Evolutionary conservation across 2,113 vertebrate genomes (phyloP).

Genomic region (Marmota flaviventris): DNA sequence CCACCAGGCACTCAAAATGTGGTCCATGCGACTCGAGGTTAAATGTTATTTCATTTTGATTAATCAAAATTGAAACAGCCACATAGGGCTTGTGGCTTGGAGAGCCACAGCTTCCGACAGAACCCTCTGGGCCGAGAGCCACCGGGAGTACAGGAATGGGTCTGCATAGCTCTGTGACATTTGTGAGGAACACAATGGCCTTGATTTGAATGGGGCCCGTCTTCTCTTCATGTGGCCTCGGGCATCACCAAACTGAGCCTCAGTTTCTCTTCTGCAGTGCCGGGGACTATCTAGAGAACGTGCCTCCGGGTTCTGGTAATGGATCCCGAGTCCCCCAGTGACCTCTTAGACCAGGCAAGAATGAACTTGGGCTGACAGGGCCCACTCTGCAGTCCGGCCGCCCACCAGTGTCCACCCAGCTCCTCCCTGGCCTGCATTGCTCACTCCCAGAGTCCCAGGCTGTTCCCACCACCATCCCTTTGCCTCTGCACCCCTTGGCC

Average conservation of each 20-base stretch:
- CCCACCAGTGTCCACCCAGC: background rate
- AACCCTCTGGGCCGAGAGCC: background rate
- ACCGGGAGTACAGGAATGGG: rapidly evolving
- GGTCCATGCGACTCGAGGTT: background rate
- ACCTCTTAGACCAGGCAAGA: background rate
- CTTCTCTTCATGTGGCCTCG: background rate
- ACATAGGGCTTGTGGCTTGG: background rate
- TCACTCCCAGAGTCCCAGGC: background rate
- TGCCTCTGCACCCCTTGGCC: background rate
- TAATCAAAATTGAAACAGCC: background rate
- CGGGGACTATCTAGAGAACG: too few species aligned
- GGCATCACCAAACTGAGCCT: background rate
- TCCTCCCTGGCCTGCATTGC: background rate
- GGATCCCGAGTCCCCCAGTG: background rate
- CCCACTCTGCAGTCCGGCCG: rapidly evolving
- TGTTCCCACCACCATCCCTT: rapidly evolving
- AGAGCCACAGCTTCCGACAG: background rate
- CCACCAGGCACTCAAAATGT: rapidly evolving
- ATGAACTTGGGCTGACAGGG: rapidly evolving
- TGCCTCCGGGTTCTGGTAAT: background rate
- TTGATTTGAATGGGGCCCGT: rapidly evolving
- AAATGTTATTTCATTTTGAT: background rate
- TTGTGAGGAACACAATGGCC: background rate
- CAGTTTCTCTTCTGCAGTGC: background rate
- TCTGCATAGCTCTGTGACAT: background rate